Conservation (phyloP, 2,888 invertebrate species). For the Octonoba sinensis region DNA sequence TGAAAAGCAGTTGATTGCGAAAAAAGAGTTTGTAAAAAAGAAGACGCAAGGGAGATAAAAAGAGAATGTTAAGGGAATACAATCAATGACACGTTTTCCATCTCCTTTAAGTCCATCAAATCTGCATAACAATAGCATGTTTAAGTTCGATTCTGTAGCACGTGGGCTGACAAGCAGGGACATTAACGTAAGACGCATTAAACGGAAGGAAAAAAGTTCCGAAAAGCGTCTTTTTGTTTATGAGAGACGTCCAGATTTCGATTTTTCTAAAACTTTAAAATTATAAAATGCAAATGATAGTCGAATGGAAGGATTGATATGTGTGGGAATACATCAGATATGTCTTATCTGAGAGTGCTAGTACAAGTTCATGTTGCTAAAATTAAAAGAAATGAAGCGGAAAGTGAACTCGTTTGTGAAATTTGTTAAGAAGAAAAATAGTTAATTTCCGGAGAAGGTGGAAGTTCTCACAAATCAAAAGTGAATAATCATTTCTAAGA, state of each 20-base stretch:
- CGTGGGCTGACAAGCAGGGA: constrained; percentile 23
- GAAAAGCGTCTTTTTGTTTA: constrained; percentile 29
- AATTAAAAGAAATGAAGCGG: no score
- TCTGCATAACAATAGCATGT: constrained; percentile 59
- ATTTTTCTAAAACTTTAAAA: constrained; percentile 11
- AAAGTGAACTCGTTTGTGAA: no score
- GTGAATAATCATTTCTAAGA: no score
- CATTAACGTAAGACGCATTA: constrained; percentile 41
- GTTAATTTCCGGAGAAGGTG: no score
- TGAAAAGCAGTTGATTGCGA: constrained; percentile 43
- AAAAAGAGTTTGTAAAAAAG: constrained; percentile 24
- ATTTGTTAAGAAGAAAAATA: no score
- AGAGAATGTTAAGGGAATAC: constrained; percentile 28
- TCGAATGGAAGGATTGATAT: no score
- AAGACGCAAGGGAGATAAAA: constrained; percentile 4
- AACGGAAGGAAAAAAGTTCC: constrained; percentile 41
- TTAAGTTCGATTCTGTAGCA: constrained; percentile 43
- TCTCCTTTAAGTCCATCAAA: constrained; percentile 49
- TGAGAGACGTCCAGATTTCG: constrained; percentile 15
- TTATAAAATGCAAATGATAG: not conserved
- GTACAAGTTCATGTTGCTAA: no score
- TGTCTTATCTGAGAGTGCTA: no score
- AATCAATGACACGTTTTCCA: constrained; percentile 52
- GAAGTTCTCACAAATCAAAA: no score
- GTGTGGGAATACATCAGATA: no score